Evolutionary conservation across 2,888 invertebrate genomes (phyloP), one percentile per base, ranked within the genome.

Genomic region (Drosophila greeni): DNA sequence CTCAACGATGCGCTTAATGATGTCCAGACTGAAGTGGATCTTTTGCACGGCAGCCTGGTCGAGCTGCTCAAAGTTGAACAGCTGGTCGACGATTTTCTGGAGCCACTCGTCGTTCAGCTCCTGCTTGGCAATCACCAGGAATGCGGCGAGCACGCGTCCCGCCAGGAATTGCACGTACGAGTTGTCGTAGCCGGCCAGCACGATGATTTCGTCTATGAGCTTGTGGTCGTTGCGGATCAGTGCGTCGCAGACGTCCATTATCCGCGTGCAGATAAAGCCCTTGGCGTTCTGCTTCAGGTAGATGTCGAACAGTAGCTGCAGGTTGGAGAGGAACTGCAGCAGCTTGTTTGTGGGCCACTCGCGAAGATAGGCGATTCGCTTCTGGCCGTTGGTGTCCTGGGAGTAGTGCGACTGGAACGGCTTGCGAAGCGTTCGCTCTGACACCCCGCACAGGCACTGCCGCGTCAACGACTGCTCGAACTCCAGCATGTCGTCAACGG

Each of bases 1-100:
- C 85, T 96, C 96, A 0, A 96, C 94, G 81, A 96, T 94, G 76
- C 95, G 92, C 85, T 95, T 95, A 52, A 96, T 94, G 45, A 96
- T 92, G 86, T 96, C 95, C 76, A 96, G 89, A 71, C 94, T 94
- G 87, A 95, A 95, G 81, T 94, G 93, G 87, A 95, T 94, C 87
- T 95, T 94, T 84, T 92, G 92, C 56, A 94, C 92, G 57, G 92
- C 92, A 55, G 91, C 90, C 85, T 92, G 91, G 87, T 93, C 92
- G 11, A 89, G 72, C 48, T 92, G 91, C 79, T 92, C 92, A 85
- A 91, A 91, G 52, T 91, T 89, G 73, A 92, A 92, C 61, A 95
- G 90, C 85, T 94, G 94, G 82, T 93, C 93, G 0, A 94, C 92
- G 23, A 95, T 91, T 74, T 93, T 93, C 79, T 95, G 95, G 23